Evolutionary conservation across 1,140 invertebrate genomes (phyloP).

Genomic region (Drosophila equinoxialis): DNA sequence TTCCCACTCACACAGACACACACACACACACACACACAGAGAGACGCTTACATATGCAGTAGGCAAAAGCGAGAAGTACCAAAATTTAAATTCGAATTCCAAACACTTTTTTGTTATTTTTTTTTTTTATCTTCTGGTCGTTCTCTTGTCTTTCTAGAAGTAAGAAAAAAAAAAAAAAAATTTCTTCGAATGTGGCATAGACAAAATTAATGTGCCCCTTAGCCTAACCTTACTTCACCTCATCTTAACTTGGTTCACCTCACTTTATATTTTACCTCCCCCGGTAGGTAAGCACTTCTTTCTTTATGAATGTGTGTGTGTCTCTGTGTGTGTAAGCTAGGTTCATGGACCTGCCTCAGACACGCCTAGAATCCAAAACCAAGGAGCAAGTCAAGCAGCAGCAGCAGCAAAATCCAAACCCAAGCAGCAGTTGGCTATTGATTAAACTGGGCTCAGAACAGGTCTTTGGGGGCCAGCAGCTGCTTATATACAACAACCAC

Average conservation of each 20-base stretch:
- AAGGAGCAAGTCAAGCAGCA: conserved; percentile 46
- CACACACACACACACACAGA: conserved; percentile 13
- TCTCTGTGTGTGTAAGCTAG: conserved; percentile 51
- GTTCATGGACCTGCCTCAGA: conserved; percentile 77
- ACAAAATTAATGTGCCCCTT: conserved; percentile 47
- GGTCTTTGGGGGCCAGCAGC: conserved; percentile 51
- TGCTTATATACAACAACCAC: conserved; percentile 27
- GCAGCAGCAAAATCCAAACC: conserved; percentile 36
- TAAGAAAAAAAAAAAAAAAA: not conserved
- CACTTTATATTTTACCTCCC: not conserved
- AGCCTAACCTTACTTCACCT: not conserved
- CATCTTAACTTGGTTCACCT: not conserved
- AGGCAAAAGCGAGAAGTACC: conserved; percentile 45
- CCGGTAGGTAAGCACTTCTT: not conserved
- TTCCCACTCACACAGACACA: conserved; percentile 41
- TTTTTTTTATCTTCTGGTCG: conserved; percentile 14
- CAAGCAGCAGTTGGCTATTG: conserved; percentile 56
- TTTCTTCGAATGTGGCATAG: conserved; percentile 47
- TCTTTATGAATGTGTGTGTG: conserved; percentile 7
- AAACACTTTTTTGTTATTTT: conserved; percentile 57
- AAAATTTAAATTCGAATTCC: conserved; percentile 72
- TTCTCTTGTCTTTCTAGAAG: conserved; percentile 40
- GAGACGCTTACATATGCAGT: conserved; percentile 6
- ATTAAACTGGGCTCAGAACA: conserved; percentile 78
- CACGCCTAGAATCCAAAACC: conserved; percentile 71